A percentile compares a stretch with the other conserved stretches of the same genome.
These are phyloP conservation scores for Heliconius cydno DNA, from an alignment of 2,888 invertebrate genomes.

Conservation along the genomic window DNA sequence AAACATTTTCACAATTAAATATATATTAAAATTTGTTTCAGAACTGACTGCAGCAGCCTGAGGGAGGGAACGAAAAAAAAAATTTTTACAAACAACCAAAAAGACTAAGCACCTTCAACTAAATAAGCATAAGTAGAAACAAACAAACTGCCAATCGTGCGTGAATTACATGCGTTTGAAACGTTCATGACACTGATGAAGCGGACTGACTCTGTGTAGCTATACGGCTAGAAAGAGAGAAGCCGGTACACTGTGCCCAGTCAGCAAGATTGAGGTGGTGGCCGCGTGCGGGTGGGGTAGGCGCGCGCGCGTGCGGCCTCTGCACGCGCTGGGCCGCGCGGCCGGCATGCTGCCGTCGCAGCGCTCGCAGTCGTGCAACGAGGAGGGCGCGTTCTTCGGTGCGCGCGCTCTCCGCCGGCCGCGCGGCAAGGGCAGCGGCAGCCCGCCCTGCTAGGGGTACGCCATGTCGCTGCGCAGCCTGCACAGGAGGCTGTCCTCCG, in stretches of 20 bases:
- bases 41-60: constrained; percentile 63
- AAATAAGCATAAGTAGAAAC: constrained; percentile 59
- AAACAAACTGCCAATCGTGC: constrained; percentile 64
- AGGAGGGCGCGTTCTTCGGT: constrained; percentile 82
- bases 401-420: constrained; percentile 83
- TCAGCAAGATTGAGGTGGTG: constrained; percentile 81
- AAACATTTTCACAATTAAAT: constrained; percentile 43
- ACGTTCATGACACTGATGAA: constrained; percentile 28
- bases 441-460: constrained; percentile 85
- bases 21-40: constrained; percentile 67
- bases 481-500: constrained; percentile 85
- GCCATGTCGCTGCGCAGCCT: constrained; percentile 87
- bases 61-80: constrained; percentile 50
- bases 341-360: constrained; percentile 81
- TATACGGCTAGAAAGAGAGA: constrained; percentile 4
- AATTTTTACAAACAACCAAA: constrained; percentile 53
- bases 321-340: constrained; percentile 78
- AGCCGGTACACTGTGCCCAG: constrained; percentile 43
- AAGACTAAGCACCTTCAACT: constrained; percentile 78
- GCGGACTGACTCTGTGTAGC: constrained; percentile 26
- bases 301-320: constrained; percentile 82
- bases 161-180: constrained; percentile 29
- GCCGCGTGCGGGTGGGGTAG: constrained; percentile 80
- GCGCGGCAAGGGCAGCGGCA: constrained; percentile 83
- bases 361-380: constrained; percentile 82